Base-by-base conservation (phyloP, 2,797 vertebrate species). In the Chloroceryle amazona region DNA sequence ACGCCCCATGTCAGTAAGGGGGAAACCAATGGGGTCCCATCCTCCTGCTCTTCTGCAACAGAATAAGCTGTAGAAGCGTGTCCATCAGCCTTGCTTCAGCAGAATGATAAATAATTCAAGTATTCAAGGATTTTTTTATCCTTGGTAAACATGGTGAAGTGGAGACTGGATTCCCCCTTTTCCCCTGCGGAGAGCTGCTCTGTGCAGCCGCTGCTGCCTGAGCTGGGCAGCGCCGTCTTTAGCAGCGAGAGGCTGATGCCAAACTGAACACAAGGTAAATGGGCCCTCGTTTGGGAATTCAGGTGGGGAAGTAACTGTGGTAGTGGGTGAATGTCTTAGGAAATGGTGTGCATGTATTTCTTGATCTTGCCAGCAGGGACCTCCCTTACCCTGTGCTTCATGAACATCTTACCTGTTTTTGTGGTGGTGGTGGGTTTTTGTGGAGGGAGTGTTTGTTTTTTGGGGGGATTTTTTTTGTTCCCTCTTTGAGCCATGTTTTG, bases 181-280 rank as follows among this genome's bases (percentile, higher is more conserved):
- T 6, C 10, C 44, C 15, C 20, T 4, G 3, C 19, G 3, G 10
- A 37, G 25, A 28, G 47, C 57, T 33, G 47, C 42, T 42, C 18
- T 4, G 28, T 18, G n/a, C 0, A 0, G 10, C 6, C 37, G 23
- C 16, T 31, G 42, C 11, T 13, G 47, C 1, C 0, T 1, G n/a
- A 19, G 13, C 23, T 22, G 22, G 65, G 10, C 66, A 57, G 29
- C 3, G 2, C 37, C 60, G 52, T 16, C 16, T 22, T 57, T 11
- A 31, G 52, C n/a, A 31, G 19, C 3, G 4, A 26, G 37, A 49
- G 33, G 20, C 71, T 73, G 57, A 8, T 29, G 71, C 37, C 57
- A 33, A 22, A 7, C 25, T 2, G 47, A 33, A 6, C 2, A 11
- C 13, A 16, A 23, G 60, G 51, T 33, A 16, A 16, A n/a, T 1